Evolutionary conservation across 2,113 vertebrate species (phyloP).

Genomic region (Alouatta palliata): DNA sequence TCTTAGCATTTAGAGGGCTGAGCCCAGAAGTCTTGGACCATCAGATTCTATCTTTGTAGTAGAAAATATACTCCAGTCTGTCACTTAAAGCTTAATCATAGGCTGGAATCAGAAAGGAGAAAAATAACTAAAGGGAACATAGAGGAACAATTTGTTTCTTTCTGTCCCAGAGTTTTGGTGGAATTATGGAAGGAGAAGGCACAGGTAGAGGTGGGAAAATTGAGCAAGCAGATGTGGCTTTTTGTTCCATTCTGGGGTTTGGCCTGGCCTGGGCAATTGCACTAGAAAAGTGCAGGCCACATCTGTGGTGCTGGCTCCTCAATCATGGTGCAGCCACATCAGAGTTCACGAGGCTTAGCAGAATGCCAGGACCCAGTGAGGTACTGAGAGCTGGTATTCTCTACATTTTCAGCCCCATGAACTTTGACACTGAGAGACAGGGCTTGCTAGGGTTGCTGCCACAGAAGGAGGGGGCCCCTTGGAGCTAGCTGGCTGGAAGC

Average conservation of each 20-base stretch:
- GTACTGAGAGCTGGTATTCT: rapidly evolving
- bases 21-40: rapidly evolving
- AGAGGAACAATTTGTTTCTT: background rate
- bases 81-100: background rate
- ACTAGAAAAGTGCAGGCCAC: background rate
- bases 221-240: rapidly evolving
- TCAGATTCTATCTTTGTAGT: background rate
- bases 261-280: rapidly evolving
- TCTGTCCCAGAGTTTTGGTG: background rate
- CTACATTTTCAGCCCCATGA: rapidly evolving
- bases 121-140: rapidly evolving
- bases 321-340: rapidly evolving
- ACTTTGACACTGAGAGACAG: background rate
- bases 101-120: background rate
- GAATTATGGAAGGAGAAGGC: background rate
- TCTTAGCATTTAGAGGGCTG: background rate
- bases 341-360: rapidly evolving
- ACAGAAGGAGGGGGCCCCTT: background rate
- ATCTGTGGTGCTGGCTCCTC: rapidly evolving
- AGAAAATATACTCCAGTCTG: background rate
- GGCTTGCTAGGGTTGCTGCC: no score
- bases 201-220: no score
- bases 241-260: background rate
- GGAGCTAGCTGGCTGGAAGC: background rate
- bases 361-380: rapidly evolving